phyloP scores from a whole-genome alignment of 2,113 vertebrate species.

The Mastomys coucha region DNA sequence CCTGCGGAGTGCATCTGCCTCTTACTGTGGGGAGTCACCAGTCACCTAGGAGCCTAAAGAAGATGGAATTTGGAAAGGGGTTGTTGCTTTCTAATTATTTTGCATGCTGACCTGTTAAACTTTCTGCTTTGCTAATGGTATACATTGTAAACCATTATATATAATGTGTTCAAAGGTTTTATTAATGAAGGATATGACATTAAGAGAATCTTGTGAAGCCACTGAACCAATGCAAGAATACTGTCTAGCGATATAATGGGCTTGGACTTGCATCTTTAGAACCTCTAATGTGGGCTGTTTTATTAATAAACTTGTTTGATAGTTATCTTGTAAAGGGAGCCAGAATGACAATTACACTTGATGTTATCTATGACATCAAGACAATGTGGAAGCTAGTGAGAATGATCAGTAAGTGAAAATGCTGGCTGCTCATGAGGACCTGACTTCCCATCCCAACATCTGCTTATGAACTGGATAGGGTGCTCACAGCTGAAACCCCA shows the following conservation, averaged over 20 bases:
- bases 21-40: not conserved
- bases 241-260: not conserved
- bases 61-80: not conserved
- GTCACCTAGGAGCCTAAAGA: not conserved
- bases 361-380: not conserved
- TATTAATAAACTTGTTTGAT: not conserved
- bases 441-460: not conserved
- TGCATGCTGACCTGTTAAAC: not conserved
- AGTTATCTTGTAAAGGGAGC: not conserved
- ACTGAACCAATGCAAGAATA: not conserved
- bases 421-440: too few species aligned
- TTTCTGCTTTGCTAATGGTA: slow-evolving; percentile 39
- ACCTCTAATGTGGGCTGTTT: not conserved
- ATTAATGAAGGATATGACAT: not conserved
- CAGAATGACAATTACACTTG: not conserved
- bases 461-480: not conserved
- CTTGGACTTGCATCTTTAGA: not conserved
- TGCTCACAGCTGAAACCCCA: too few species aligned
- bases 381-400: not conserved
- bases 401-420: not conserved
- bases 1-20: not conserved
- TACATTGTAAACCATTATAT: not conserved
- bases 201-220: slow-evolving; percentile 6
- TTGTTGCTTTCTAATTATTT: not conserved
- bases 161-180: not conserved